Evolutionary conservation across 2,797 vertebrate species (phyloP).

Genomic region (Sebastes trivittatus): DNA sequence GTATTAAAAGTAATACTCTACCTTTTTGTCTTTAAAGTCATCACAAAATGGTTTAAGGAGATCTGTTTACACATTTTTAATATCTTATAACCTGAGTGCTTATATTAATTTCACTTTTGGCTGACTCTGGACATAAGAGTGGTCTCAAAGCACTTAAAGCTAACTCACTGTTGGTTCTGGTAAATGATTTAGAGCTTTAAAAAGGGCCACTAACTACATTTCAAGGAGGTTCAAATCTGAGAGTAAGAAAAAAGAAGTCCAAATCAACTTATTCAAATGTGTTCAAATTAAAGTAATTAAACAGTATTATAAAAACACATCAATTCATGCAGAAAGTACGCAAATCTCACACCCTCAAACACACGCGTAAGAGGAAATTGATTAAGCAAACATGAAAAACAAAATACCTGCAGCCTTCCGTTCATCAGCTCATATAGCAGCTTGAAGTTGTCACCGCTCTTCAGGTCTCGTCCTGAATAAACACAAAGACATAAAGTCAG

Average conservation of each 20-base stretch:
- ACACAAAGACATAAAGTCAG: neutral
- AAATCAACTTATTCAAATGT: neutral
- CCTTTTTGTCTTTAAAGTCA: neutral
- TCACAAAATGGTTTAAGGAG: neutral
- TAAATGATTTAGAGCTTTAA: slow-evolving; percentile 74
- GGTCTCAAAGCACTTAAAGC: slow-evolving; percentile 47
- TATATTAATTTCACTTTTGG: slow-evolving; percentile 38
- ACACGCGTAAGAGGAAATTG: neutral
- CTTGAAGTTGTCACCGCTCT: slow-evolving; percentile 86
- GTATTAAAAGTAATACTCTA: neutral
- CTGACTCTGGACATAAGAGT: slow-evolving; percentile 23
- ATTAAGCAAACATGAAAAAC: neutral
- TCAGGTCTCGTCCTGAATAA: slow-evolving; percentile 75
- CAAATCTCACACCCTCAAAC: neutral
- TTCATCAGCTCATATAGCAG: slow-evolving; percentile 86
- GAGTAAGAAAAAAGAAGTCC: slow-evolving; percentile 32
- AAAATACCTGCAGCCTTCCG: slow-evolving; percentile 85
- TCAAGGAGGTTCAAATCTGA: slow-evolving; percentile 52
- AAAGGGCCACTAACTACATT: slow-evolving; percentile 64
- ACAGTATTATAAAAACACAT: neutral
- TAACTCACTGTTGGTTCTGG: slow-evolving; percentile 60
- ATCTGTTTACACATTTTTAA: slow-evolving; percentile 21
- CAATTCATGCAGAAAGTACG: neutral
- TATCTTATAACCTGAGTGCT: slow-evolving; percentile 19
- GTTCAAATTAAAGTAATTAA: neutral